phyloP scores from a whole-genome alignment of 2,113 vertebrate genomes.

The Aptenodytes forsteri region DNA sequence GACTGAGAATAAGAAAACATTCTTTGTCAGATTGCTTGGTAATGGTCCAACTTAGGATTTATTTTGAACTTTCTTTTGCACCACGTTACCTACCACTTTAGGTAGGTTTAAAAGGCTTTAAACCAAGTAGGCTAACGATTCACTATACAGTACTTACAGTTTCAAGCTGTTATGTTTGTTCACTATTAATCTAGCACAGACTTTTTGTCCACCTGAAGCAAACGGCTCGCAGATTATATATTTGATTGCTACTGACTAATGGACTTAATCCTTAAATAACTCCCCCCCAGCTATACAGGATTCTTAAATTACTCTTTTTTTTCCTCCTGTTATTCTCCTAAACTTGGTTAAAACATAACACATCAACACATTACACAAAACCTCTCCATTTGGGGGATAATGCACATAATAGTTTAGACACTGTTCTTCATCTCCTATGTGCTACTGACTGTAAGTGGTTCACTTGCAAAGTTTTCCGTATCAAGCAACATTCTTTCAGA shows the following conservation, averaged over 20 bases:
- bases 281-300: neutral
- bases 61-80: neutral
- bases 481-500: neutral
- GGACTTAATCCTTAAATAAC: neutral
- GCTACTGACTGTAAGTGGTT: neutral
- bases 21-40: neutral
- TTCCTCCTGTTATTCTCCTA: neutral
- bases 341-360: neutral
- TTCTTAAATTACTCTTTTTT: neutral
- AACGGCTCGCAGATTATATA: neutral
- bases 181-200: neutral
- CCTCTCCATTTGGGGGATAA: neutral
- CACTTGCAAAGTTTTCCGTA: neutral
- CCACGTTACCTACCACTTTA: neutral
- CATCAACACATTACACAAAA: neutral
- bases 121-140: neutral
- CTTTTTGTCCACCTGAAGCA: neutral
- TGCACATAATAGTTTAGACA: neutral
- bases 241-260: neutral
- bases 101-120: neutral
- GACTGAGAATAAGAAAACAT: neutral
- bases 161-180: neutral
- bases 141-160: neutral
- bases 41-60: neutral
- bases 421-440: neutral